Evolutionary conservation across 1,140 invertebrate species (phyloP), one percentile per base, ranked within the genome.

Genomic region (Dendroctonus valens): DNA sequence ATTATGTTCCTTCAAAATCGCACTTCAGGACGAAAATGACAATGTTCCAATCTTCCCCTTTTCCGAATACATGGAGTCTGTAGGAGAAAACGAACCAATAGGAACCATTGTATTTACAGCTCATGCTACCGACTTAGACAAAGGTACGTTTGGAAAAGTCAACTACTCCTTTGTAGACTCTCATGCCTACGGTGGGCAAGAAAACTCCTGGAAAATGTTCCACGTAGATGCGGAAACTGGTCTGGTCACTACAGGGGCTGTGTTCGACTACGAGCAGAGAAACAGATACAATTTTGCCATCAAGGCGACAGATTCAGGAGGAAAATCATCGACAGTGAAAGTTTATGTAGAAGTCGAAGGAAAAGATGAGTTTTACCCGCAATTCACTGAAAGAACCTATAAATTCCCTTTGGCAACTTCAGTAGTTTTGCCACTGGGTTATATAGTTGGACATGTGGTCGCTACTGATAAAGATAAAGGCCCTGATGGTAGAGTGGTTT

Each of bases 401-500:
- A 85, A 87, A 66, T 97, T 97, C 78, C 80, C 83, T 5, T 82
- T 94, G 26, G 86, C 86, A 5, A 87, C 87, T 8, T 86, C 87
- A 37, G 83, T 86, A 7, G 78, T 83, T 46, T 70, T 89, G 7
- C 85, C 89, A 0, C 80, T 86, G 46, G 94, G 94, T 2, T 89
- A 89, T 72, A 81, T 91, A 3, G 87, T 97, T 5, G 95, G 96
- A 0, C 87, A 89, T 72, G 92, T 97, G 4, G 86, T 86, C 9
- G 96, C 96, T 5, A 92, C 87, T 0, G 96, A 98, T 78, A 80
- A 88, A 71, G 96, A 98, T 75, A 89, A 91, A 73, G 96, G 95
- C 0, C 87, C 90, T 0, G 95, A 98, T 78, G 96, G 96, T 4
- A 83, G 91, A 49, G 89, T 98, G 0, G 89, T 95, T 0, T 99